Conservation (phyloP, 1,140 invertebrate species). For the Lepidurus couesii region DNA sequence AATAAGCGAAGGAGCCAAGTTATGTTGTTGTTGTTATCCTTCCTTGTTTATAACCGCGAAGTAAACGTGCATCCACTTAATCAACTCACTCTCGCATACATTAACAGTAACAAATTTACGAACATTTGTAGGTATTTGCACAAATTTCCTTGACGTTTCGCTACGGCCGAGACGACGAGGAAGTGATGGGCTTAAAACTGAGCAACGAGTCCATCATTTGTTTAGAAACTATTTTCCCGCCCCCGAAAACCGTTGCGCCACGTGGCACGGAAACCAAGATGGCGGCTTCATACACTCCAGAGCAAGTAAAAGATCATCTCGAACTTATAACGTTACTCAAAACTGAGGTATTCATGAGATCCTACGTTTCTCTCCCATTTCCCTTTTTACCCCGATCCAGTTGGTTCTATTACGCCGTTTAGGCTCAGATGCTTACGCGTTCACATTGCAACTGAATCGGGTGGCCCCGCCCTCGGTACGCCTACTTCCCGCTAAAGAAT, state of each 20-base stretch:
- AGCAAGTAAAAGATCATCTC: not conserved
- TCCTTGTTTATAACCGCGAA: no score
- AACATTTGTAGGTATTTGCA: conserved; percentile 58
- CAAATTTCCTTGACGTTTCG: conserved; percentile 80
- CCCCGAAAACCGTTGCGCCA: conserved; percentile 42
- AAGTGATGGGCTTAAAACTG: conserved; percentile 87
- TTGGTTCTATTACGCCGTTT: conserved; percentile 72
- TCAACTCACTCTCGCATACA: not conserved
- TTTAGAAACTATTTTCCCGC: conserved; percentile 73
- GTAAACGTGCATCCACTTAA: no score
- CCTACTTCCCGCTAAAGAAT: conserved; percentile 80
- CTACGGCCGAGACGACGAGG: conserved; percentile 83
- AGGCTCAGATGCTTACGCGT: conserved; percentile 69
- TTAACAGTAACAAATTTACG: not conserved
- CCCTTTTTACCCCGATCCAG: conserved; percentile 48
- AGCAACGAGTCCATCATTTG: conserved; percentile 86
- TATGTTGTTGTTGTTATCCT: not conserved
- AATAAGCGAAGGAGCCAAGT: not conserved
- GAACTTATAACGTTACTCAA: not conserved
- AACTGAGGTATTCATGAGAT: not conserved
- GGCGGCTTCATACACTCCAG: not conserved
- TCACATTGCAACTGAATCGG: conserved; percentile 69
- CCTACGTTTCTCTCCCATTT: not conserved
- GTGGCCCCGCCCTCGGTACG: conserved; percentile 81
- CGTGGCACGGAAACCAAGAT: conserved; percentile 35